Percentiles rank a stretch among this genome's conserved stretches.
Evolutionary conservation across 2,113 vertebrate genomes (phyloP).

Genomic region (Chiloscyllium plagiosum): DNA sequence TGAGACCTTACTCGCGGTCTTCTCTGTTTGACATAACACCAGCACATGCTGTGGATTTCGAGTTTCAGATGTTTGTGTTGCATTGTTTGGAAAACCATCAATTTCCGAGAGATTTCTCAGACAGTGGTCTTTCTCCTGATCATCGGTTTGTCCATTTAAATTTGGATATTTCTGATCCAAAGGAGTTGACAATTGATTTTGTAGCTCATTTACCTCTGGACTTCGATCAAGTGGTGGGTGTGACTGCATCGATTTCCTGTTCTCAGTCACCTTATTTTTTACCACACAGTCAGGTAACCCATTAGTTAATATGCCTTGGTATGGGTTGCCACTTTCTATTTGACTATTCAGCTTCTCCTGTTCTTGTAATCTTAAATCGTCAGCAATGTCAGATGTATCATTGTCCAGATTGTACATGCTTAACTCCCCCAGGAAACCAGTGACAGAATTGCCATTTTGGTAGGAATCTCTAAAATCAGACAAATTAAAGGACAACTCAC

Average conservation of each 20-base stretch:
- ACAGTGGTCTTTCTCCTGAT: not conserved
- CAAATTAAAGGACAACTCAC: constrained; percentile 66
- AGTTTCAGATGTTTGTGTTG: not conserved
- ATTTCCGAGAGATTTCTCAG: not conserved
- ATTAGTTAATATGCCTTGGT: not conserved
- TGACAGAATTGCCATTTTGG: constrained; percentile 41
- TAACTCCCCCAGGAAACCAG: not conserved
- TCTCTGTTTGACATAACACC: not conserved
- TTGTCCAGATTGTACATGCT: not conserved
- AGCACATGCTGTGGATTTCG: not conserved
- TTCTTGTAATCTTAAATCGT: not conserved
- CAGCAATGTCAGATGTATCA: not conserved
- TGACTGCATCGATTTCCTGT: constrained; percentile 42
- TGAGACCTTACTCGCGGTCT: not conserved
- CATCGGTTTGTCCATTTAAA: constrained; percentile 30
- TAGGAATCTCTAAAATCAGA: constrained; percentile 72
- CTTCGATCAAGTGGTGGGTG: constrained; percentile 62
- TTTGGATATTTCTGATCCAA: constrained; percentile 48
- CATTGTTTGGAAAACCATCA: not conserved
- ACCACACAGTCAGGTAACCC: not conserved
- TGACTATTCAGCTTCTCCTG: not conserved
- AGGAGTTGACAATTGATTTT: constrained; percentile 74
- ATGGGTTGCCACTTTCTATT: not conserved
- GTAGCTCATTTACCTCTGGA: constrained; percentile 73
- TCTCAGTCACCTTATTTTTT: not conserved